Percentiles rank a stretch among this genome's conserved stretches.
Evolutionary conservation across 2,797 vertebrate species (phyloP).

Genomic region (Lacerta agilis): DNA sequence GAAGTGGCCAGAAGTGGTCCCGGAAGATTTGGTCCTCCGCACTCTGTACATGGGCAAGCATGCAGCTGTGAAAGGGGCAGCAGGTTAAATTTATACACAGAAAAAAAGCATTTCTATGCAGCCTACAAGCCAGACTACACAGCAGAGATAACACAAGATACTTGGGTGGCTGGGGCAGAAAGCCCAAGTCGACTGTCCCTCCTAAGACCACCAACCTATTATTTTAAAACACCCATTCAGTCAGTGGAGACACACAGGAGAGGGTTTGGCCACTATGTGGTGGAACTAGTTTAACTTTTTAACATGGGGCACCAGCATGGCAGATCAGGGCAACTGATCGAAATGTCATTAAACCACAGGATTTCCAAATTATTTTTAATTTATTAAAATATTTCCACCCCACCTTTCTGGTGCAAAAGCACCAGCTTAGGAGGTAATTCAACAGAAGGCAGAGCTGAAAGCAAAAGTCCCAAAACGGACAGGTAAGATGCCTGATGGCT

Average conservation of each 20-base stretch:
- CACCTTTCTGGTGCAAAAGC: too few species aligned
- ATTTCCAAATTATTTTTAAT: background rate
- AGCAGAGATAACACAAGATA: background rate
- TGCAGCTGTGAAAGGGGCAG: background rate
- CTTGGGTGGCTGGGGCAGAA: background rate
- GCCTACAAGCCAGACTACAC: background rate
- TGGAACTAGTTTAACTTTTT: background rate
- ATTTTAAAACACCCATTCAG: background rate
- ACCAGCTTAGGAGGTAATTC: background rate
- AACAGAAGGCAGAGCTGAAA: background rate
- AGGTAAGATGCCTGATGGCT: background rate
- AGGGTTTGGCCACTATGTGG: background rate
- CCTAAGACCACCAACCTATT: background rate
- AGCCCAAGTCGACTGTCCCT: background rate
- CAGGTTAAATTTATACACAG: background rate
- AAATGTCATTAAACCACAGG: background rate
- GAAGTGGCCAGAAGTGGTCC: too few species aligned
- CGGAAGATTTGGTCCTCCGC: background rate
- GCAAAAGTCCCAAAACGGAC: background rate
- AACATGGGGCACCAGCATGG: background rate
- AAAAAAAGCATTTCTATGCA: background rate
- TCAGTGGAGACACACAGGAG: background rate
- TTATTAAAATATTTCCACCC: background rate
- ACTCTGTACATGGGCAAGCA: background rate
- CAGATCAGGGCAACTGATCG: background rate